Conservation (phyloP, 1,140 invertebrate genomes). For the Homarus americanus region DNA sequence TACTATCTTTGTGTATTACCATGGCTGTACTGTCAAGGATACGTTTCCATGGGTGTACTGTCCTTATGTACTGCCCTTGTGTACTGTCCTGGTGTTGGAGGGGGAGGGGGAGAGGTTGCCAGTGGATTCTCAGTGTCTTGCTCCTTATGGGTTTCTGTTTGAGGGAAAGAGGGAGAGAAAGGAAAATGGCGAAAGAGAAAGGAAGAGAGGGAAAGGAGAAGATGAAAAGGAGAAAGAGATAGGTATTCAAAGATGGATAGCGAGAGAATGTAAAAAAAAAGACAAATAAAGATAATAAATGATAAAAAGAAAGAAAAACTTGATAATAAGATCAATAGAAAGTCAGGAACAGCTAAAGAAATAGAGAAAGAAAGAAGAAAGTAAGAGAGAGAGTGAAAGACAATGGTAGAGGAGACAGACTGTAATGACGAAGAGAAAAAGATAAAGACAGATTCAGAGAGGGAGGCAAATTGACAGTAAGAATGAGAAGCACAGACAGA, state of each 20-base stretch:
- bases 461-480: background rate
- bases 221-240: background rate
- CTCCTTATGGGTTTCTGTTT: too few relatives aligned
- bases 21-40: too few relatives aligned
- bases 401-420: too few relatives aligned
- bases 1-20: too few relatives aligned
- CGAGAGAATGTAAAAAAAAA: constrained; percentile 11
- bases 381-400: too few relatives aligned
- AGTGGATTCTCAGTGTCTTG: too few relatives aligned
- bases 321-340: background rate
- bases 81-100: background rate
- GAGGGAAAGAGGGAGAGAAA: too few relatives aligned
- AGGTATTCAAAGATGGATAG: background rate
- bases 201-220: background rate
- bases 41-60: too few relatives aligned
- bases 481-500: constrained; percentile 14
- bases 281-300: background rate
- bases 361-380: background rate
- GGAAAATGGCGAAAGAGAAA: background rate
- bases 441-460: too few relatives aligned
- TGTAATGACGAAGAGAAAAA: too few relatives aligned
- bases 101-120: too few relatives aligned
- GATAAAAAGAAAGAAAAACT: constrained; percentile 1
- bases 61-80: background rate
- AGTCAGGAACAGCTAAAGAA: background rate